Percentiles rank a stretch among this genome's conserved stretches.
phyloP scores from a whole-genome alignment of 2,888 invertebrate genomes.

The Corythucha ciliata region DNA sequence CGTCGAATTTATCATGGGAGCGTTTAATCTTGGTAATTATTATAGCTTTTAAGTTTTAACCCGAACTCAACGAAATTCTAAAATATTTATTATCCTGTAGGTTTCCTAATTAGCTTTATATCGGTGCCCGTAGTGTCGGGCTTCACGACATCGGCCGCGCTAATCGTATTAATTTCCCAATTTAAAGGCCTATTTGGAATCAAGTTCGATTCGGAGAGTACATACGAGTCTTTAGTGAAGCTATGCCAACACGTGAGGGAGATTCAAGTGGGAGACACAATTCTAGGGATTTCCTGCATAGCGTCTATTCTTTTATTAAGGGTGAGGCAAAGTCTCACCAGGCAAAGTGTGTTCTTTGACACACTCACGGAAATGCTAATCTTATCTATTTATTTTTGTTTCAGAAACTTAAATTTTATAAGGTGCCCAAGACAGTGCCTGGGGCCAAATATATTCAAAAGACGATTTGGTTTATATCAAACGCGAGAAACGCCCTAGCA shows the following conservation, averaged over 20 bases:
- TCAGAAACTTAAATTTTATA: slow-evolving; percentile 52
- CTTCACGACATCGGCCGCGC: slow-evolving; percentile 73
- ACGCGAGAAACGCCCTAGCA: slow-evolving; percentile 59
- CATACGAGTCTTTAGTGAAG: slow-evolving; percentile 50
- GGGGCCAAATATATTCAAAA: slow-evolving; percentile 45
- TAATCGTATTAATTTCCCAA: slow-evolving; percentile 67
- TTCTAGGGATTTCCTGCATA: slow-evolving; percentile 58
- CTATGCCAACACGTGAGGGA: slow-evolving; percentile 45
- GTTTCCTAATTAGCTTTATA: slow-evolving; percentile 75
- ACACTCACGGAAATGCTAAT: too few relatives aligned
- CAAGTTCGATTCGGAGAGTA: slow-evolving; percentile 54
- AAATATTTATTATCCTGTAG: slow-evolving; percentile 43
- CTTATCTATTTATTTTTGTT: too few relatives aligned
- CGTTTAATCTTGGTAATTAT: slow-evolving; percentile 63
- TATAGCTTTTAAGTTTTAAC: background rate
- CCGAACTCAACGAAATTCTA: background rate
- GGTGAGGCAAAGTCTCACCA: too few relatives aligned
- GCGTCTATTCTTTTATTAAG: slow-evolving; percentile 54
- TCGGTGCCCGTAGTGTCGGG: slow-evolving; percentile 73
- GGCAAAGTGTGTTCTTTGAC: too few relatives aligned
- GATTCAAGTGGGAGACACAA: slow-evolving; percentile 52
- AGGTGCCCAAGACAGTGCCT: slow-evolving; percentile 38
- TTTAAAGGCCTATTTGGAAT: slow-evolving; percentile 65
- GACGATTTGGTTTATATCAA: slow-evolving; percentile 53
- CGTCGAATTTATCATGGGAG: slow-evolving; percentile 68